Conservation (phyloP, 1,140 invertebrate genomes). For the Lepidurus apus region DNA sequence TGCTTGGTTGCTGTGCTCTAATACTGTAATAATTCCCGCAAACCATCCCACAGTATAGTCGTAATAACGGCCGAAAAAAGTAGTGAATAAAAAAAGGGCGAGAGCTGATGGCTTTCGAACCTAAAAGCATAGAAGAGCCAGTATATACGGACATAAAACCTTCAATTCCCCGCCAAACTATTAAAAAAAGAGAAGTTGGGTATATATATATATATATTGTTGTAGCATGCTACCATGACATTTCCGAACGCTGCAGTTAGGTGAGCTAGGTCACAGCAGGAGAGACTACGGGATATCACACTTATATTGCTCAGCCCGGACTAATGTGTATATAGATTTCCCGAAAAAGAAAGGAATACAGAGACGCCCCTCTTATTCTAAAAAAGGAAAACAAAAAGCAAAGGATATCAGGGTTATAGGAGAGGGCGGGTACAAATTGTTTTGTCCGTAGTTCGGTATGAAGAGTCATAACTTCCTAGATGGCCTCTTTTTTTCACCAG, state of each 20-base stretch:
- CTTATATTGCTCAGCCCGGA: not conserved
- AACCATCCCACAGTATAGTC: no score
- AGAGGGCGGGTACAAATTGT: not conserved
- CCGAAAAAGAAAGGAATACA: not conserved
- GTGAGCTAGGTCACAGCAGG: conserved; percentile 20
- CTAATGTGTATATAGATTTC: not conserved
- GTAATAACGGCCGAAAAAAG: not conserved
- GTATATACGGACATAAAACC: not conserved
- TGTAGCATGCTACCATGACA: conserved; percentile 18
- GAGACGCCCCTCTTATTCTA: not conserved
- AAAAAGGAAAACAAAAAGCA: not conserved
- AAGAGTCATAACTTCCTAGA: no score
- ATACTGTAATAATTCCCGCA: not conserved
- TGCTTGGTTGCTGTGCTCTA: not conserved
- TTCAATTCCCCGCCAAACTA: conserved; percentile 20
- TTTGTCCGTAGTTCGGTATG: not conserved
- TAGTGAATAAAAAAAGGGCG: not conserved
- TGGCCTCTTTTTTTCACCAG: not conserved
- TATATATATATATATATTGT: not conserved
- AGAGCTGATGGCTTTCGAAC: conserved; percentile 9
- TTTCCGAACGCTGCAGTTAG: not conserved
- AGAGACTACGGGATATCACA: conserved; percentile 4
- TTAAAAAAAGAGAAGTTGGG: conserved; percentile 4
- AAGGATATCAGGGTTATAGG: no score
- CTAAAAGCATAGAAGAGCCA: not conserved